phyloP scores from a whole-genome alignment of 2,888 invertebrate species.

The Eledone cirrhosa region DNA sequence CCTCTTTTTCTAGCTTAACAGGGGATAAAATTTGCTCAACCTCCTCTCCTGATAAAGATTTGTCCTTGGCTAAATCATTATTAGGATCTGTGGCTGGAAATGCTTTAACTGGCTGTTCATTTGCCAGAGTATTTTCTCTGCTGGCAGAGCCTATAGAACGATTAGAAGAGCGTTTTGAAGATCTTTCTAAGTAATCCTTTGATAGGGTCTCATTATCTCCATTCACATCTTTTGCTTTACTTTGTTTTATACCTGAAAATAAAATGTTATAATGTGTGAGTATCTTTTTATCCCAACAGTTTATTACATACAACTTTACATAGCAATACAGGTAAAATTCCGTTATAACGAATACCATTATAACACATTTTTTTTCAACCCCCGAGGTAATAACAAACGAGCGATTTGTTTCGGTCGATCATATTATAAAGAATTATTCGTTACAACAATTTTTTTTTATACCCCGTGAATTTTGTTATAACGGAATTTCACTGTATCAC shows the following conservation, averaged over 20 bases:
- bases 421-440: too few species aligned
- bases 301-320: too few species aligned
- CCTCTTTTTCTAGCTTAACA: background rate
- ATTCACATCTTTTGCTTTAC: slow-evolving; percentile 25
- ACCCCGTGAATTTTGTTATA: too few species aligned
- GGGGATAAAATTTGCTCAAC: background rate
- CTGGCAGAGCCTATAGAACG: slow-evolving; percentile 17
- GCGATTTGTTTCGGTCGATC: too few species aligned
- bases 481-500: too few species aligned
- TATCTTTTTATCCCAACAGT: too few species aligned
- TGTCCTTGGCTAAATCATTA: slow-evolving; percentile 18
- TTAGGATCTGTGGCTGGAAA: slow-evolving; percentile 12
- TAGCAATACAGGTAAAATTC: too few species aligned
- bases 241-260: slow-evolving; percentile 20
- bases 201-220: slow-evolving; percentile 14
- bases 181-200: slow-evolving; percentile 15
- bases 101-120: slow-evolving; percentile 17
- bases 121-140: slow-evolving; percentile 18
- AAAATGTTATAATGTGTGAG: too few species aligned
- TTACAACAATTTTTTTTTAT: too few species aligned
- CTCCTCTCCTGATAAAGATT: background rate
- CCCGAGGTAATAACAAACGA: too few species aligned
- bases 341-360: too few species aligned
- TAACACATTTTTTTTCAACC: too few species aligned
- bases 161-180: slow-evolving; percentile 24